Base-by-base conservation (phyloP, 2,113 vertebrate species). In the Micronycteris hirsuta region DNA sequence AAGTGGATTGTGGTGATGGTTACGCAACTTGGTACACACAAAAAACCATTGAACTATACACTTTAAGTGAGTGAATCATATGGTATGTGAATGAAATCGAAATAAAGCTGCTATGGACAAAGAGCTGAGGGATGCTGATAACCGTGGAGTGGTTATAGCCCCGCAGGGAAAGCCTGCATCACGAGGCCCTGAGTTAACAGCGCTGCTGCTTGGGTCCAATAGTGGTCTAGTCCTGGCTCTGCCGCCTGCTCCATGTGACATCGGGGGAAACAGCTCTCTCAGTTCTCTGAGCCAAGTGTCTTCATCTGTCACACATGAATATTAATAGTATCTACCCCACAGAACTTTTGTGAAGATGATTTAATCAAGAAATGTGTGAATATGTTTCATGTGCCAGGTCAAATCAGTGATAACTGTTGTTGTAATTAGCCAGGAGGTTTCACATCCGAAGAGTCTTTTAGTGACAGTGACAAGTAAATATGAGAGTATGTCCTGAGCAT, bases 331-430 rank as follows among this genome's bases (percentile, higher is more conserved):
- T 20, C 33, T 80, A 52, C 28, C 4, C 31, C 49, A 33, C 56
- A 63, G 61, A 86, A 80, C 47, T 91, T 84, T 36, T 26, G 31
- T 61, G 31, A 78, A 73, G 45, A n/a, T 58, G 33, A 63, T 52
- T 94, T 91, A 45, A 54, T 73, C 33, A 19, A 65, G 56, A 93
- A 91, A 65, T 61, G 49, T 16, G 31, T 49, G 63, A 61, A 15
- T 93, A 38, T 87, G 15, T 63, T 88, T 26, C 36, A 31, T 70
- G 14, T 90, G 24, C 76, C 16, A 43, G n/a, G 24, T 67, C 33
- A 13, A n/a, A 8, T 61, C 45, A 70, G 15, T 76, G 74, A 47
- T 61, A 65, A 58, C 54, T 58, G 17, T n/a, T 68, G 33, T 82
- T 77, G 41, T 52, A 77, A 45, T 49, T 65, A 54, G 17, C 41